phyloP scores from a whole-genome alignment of 2,888 invertebrate species.

The Zaprionus obscuricornis region DNA sequence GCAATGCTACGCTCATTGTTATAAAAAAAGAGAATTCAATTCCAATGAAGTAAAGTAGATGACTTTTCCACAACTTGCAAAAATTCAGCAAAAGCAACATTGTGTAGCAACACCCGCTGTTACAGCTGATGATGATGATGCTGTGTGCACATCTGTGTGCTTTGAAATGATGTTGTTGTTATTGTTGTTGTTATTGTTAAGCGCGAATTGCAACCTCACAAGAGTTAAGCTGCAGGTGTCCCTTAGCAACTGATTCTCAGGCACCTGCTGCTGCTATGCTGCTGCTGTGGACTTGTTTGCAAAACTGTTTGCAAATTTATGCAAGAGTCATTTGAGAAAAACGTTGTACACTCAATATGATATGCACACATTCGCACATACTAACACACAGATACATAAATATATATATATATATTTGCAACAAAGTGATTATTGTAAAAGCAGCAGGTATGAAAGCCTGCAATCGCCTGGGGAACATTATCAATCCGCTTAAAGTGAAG shows the following conservation, averaged over 20 bases:
- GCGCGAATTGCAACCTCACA: slow-evolving; percentile 15
- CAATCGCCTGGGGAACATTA: slow-evolving; percentile 20
- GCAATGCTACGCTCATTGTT: slow-evolving; percentile 17
- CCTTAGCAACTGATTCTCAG: background rate
- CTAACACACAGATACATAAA: slow-evolving; percentile 6
- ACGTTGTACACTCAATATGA: slow-evolving; percentile 53
- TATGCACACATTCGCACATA: slow-evolving; percentile 3
- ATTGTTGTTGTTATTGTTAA: slow-evolving; percentile 26
- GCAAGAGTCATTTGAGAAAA: slow-evolving; percentile 53
- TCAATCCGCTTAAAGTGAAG: slow-evolving; percentile 50
- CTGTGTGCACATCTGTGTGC: background rate
- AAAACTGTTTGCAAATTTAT: slow-evolving; percentile 74
- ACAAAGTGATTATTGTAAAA: slow-evolving; percentile 33
- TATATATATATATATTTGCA: slow-evolving; percentile 13
- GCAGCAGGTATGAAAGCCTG: slow-evolving; percentile 22
- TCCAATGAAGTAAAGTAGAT: slow-evolving; percentile 24
- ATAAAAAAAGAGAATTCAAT: slow-evolving; percentile 46
- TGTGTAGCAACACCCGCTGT: slow-evolving; percentile 16
- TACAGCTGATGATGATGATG: slow-evolving; percentile 14
- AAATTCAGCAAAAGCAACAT: slow-evolving; percentile 5
- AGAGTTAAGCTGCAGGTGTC: slow-evolving; percentile 23
- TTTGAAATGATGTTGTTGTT: slow-evolving; percentile 37
- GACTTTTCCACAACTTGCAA: slow-evolving; percentile 35
- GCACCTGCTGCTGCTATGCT: slow-evolving; percentile 23
- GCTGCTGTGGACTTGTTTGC: slow-evolving; percentile 63